phyloP scores from a whole-genome alignment of 2,113 vertebrate genomes.

The Prochilodus magdalenae region DNA sequence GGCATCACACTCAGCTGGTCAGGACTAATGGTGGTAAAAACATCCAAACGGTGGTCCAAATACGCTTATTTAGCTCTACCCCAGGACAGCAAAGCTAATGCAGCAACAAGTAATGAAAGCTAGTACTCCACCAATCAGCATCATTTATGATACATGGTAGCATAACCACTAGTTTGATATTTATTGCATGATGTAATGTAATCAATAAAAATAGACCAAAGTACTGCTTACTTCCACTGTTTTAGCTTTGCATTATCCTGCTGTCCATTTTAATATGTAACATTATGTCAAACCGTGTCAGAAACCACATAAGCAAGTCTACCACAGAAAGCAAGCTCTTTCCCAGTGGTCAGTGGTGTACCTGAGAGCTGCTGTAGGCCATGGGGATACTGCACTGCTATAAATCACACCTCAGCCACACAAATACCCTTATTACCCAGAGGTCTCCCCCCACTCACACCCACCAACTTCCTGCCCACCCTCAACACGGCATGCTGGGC shows the following conservation, averaged over 20 bases:
- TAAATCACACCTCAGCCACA: conserved; percentile 17
- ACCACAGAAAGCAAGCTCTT: neutral
- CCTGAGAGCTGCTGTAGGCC: neutral
- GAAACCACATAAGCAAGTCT: neutral
- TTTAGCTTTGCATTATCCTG: neutral
- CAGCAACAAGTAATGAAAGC: too few relatives aligned
- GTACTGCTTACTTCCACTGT: neutral
- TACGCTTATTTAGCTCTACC: too few relatives aligned
- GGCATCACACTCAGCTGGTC: too few relatives aligned
- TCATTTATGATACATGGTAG: too few relatives aligned
- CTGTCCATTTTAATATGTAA: neutral
- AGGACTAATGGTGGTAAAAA: too few relatives aligned
- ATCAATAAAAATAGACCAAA: neutral
- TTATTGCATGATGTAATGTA: too few relatives aligned
- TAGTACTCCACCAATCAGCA: too few relatives aligned
- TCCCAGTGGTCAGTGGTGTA: neutral
- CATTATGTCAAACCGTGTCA: neutral
- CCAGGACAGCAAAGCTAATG: too few relatives aligned
- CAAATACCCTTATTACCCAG: conserved; percentile 41
- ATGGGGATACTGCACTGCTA: neutral
- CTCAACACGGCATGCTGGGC: conserved; percentile 35
- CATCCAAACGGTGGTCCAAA: too few relatives aligned
- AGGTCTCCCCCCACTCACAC: conserved; percentile 19
- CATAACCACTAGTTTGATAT: too few relatives aligned
- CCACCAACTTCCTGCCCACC: conserved; percentile 40